Evolutionary conservation across 2,888 invertebrate genomes (phyloP).

Genomic region (Tubulanus polymorphus): DNA sequence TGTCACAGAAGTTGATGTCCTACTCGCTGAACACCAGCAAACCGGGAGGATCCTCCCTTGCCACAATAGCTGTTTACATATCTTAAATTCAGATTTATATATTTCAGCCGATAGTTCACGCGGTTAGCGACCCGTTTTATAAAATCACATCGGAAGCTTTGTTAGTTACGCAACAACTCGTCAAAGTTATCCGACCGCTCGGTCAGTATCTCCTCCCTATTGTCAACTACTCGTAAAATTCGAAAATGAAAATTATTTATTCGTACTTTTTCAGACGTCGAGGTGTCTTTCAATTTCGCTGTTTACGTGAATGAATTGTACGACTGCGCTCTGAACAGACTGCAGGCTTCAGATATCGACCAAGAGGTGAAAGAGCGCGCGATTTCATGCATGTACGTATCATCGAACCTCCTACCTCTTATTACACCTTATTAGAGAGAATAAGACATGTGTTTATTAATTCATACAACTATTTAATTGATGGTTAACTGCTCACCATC

Average conservation of each 20-base stretch:
- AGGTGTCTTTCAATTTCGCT: slow-evolving; percentile 64
- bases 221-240: no score
- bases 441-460: no score
- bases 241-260: no score
- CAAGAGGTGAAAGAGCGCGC: slow-evolving; percentile 99
- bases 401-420: no score
- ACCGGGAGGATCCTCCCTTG: no score
- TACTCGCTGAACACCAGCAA: no score
- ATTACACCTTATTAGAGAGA: no score
- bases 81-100: slow-evolving; percentile 1
- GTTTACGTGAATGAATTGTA: slow-evolving; percentile 74
- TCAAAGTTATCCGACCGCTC: slow-evolving; percentile 83
- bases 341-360: slow-evolving; percentile 94
- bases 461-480: no score
- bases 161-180: slow-evolving; percentile 85
- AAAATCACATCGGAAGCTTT: slow-evolving; percentile 97
- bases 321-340: slow-evolving; percentile 75
- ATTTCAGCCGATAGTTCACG: slow-evolving; percentile 70
- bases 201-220: no score
- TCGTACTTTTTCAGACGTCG: slow-evolving; percentile 23
- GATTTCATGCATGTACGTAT: slow-evolving; percentile 77
- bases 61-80: neutral
- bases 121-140: slow-evolving; percentile 94
- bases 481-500: no score
- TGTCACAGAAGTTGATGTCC: no score